A percentile compares a stretch with the other conserved stretches of the same genome.
Evolutionary conservation across 1,140 invertebrate genomes (phyloP).

Genomic region (Trichomalopsis sarcophagae): DNA sequence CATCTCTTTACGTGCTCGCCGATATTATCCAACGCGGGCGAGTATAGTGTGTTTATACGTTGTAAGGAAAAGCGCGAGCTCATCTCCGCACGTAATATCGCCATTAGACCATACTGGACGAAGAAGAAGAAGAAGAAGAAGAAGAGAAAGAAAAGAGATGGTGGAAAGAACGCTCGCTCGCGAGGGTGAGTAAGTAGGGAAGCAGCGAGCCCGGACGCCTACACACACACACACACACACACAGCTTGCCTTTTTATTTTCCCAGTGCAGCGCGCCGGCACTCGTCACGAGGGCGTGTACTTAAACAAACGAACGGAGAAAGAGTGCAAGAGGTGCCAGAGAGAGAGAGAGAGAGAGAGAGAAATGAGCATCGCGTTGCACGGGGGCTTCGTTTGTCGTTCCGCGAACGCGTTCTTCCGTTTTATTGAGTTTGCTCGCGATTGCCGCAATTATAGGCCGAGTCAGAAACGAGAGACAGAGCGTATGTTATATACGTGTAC

Average conservation of each 20-base stretch:
- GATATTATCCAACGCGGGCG: too few species aligned
- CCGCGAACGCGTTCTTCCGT: slow-evolving; percentile 19
- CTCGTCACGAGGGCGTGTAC: slow-evolving; percentile 31
- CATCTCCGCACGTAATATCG: slow-evolving; percentile 40
- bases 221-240: too few species aligned
- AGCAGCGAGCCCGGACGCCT: background rate
- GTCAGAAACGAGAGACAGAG: too few species aligned
- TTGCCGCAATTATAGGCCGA: slow-evolving; percentile 5
- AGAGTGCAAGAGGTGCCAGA: background rate
- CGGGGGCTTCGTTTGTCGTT: slow-evolving; percentile 3
- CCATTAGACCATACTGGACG: slow-evolving; percentile 26
- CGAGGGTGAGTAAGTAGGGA: background rate
- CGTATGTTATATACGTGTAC: background rate
- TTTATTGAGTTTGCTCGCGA: slow-evolving; percentile 31
- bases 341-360: background rate
- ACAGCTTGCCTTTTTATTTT: slow-evolving; percentile 8
- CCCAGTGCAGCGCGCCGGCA: background rate
- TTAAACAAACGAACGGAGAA: slow-evolving; percentile 32
- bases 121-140: too few species aligned
- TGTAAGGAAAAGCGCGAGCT: background rate
- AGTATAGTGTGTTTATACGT: background rate
- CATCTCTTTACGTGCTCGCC: too few species aligned
- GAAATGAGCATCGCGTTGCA: background rate
- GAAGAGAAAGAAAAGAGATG: background rate
- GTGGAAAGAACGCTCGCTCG: background rate